Conservation (phyloP, 1,140 invertebrate genomes). For the Pentalonia nigronervosa region DNA sequence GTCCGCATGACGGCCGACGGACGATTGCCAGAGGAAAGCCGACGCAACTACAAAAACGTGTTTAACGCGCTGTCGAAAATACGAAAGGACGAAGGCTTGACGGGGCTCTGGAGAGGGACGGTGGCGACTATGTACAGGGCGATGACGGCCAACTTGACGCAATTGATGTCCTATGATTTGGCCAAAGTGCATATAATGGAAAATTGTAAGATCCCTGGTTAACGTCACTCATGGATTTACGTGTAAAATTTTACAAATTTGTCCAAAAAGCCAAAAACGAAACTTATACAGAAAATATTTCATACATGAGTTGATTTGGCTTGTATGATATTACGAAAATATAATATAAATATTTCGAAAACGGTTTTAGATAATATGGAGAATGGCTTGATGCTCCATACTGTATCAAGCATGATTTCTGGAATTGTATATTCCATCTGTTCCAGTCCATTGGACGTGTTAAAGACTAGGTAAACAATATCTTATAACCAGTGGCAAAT, state of each 20-base stretch:
- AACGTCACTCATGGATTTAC: neutral
- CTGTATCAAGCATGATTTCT: constrained; percentile 95
- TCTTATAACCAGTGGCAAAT: no score
- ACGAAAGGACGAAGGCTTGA: constrained; percentile 86
- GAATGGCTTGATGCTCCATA: constrained; percentile 73
- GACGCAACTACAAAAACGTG: constrained; percentile 93
- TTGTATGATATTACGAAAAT: neutral
- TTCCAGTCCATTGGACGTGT: constrained; percentile 98
- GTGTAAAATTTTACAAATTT: neutral
- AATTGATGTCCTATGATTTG: constrained; percentile 95
- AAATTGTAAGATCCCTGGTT: constrained; percentile 65
- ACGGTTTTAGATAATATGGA: constrained; percentile 14
- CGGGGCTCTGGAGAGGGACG: constrained; percentile 89
- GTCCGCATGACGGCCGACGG: constrained; percentile 98
- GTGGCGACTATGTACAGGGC: constrained; percentile 78
- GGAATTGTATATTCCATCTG: constrained; percentile 94
- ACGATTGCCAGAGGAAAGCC: constrained; percentile 80
- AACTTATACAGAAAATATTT: neutral
- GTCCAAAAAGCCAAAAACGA: neutral
- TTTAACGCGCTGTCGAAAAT: constrained; percentile 90
- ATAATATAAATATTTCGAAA: neutral
- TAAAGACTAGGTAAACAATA: constrained; percentile 79
- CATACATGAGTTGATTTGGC: neutral
- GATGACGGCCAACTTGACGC: constrained; percentile 97
- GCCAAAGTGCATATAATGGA: constrained; percentile 74